Evolutionary conservation across 2,797 vertebrate species (phyloP).

Genomic region (Melanotaenia trifasciata): DNA sequence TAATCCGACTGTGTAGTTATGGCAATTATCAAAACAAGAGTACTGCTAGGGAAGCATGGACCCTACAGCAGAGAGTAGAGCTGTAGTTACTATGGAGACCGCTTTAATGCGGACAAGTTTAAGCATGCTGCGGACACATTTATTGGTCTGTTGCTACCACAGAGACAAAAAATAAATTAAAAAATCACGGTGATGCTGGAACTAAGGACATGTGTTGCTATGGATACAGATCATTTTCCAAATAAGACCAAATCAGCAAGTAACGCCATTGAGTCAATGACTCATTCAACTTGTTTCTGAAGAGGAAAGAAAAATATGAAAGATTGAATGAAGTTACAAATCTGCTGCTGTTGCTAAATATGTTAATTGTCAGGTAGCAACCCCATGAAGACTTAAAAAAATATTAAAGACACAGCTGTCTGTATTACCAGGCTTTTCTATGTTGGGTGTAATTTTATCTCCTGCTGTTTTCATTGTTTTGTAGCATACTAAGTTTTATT

Average conservation of each 20-base stretch:
- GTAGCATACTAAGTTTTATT: background rate
- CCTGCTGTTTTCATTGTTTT: background rate
- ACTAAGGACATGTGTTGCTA: slow-evolving; percentile 46
- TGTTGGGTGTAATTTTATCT: slow-evolving; percentile 1
- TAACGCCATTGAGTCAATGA: slow-evolving; percentile 3
- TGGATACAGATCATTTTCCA: slow-evolving; percentile 53
- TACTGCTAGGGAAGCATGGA: slow-evolving; percentile 42
- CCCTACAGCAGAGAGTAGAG: slow-evolving; percentile 16
- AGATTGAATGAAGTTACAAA: slow-evolving; percentile 41
- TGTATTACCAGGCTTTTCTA: slow-evolving; percentile 15
- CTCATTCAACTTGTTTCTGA: slow-evolving; percentile 44
- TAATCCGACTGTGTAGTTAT: slow-evolving; percentile 33
- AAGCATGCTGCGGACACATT: slow-evolving; percentile 33
- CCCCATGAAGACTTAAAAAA: slow-evolving; percentile 12
- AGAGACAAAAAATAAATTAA: slow-evolving; percentile 17
- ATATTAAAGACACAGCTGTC: slow-evolving; percentile 15
- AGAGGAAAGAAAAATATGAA: slow-evolving; percentile 23
- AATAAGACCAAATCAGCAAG: slow-evolving; percentile 10
- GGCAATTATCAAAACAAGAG: slow-evolving; percentile 15
- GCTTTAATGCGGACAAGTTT: slow-evolving; percentile 28
- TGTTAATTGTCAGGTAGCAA: slow-evolving; percentile 31
- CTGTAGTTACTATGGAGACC: slow-evolving; percentile 63
- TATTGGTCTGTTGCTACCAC: slow-evolving; percentile 34
- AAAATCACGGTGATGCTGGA: slow-evolving; percentile 30
- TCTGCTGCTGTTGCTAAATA: slow-evolving; percentile 30